Conservation (phyloP, 2,113 vertebrate species). For the Leptodactylus fuscus region DNA sequence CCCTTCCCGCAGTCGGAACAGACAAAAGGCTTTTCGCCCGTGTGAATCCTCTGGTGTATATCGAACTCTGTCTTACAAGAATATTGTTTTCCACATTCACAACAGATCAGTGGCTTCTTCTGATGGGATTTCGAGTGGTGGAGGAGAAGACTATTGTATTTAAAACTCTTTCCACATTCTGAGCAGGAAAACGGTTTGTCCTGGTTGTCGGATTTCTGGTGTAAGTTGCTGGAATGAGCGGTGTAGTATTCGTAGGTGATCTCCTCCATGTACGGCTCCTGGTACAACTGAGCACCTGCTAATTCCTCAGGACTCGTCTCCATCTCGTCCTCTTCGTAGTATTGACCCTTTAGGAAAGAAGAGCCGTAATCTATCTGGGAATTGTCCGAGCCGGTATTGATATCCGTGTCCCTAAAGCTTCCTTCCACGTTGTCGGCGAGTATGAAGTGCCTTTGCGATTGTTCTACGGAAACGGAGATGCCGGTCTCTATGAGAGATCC, state of each 20-base stretch:
- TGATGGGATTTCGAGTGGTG: slow-evolving; percentile 37
- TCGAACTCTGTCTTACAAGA: slow-evolving; percentile 43
- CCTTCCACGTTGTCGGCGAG: not conserved
- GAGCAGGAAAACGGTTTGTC: slow-evolving; percentile 21
- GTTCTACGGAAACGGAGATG: not conserved
- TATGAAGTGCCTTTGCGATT: not conserved
- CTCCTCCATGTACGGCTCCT: slow-evolving; percentile 9
- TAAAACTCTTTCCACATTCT: slow-evolving; percentile 37
- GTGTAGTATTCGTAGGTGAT: slow-evolving; percentile 6
- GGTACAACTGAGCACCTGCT: not conserved
- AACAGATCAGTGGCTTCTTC: slow-evolving; percentile 34
- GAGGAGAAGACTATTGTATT: slow-evolving; percentile 5
- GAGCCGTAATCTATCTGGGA: not conserved
- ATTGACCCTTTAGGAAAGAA: not conserved
- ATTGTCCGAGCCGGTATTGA: not conserved
- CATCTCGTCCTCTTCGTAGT: not conserved
- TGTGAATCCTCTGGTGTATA: slow-evolving; percentile 42
- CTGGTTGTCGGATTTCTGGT: not conserved
- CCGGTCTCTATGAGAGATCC: not conserved
- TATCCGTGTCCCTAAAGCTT: not conserved
- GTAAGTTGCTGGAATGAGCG: slow-evolving; percentile 1
- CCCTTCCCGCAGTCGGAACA: slow-evolving; percentile 35
- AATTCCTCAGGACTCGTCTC: not conserved
- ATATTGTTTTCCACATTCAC: slow-evolving; percentile 40
- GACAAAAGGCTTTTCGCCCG: slow-evolving; percentile 9